These are phyloP conservation scores for Chauna torquata DNA, from an alignment of 2,113 vertebrate species.

Conservation along the genomic window DNA sequence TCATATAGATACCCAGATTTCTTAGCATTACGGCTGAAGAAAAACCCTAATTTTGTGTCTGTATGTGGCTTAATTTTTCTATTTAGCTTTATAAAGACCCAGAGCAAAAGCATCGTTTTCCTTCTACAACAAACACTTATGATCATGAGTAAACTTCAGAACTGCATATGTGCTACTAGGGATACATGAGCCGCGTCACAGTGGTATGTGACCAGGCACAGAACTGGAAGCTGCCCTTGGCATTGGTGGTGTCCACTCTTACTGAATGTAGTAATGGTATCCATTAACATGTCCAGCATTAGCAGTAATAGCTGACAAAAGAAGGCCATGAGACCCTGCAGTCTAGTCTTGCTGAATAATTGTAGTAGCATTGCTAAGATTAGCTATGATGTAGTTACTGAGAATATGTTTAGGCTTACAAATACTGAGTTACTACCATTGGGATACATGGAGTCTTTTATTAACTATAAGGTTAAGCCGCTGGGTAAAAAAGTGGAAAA, in stretches of 20 bases:
- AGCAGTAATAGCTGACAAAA: background rate
- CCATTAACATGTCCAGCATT: background rate
- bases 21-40: background rate
- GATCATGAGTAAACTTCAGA: background rate
- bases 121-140: background rate
- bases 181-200: background rate
- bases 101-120: background rate
- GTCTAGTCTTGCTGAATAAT: background rate
- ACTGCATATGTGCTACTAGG: background rate
- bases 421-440: background rate
- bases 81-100: background rate
- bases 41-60: background rate
- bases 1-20: background rate
- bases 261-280: background rate
- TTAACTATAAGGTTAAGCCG: background rate
- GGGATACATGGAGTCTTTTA: background rate
- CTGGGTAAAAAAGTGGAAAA: background rate
- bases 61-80: background rate
- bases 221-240: background rate
- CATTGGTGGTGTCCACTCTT: background rate
- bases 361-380: background rate
- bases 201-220: background rate
- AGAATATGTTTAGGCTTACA: background rate
- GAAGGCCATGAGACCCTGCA: background rate
- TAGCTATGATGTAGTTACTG: background rate